Evolutionary conservation across 2,888 invertebrate genomes (phyloP), one percentile per base, ranked within the genome.

Genomic region (Hedya salicella): DNA sequence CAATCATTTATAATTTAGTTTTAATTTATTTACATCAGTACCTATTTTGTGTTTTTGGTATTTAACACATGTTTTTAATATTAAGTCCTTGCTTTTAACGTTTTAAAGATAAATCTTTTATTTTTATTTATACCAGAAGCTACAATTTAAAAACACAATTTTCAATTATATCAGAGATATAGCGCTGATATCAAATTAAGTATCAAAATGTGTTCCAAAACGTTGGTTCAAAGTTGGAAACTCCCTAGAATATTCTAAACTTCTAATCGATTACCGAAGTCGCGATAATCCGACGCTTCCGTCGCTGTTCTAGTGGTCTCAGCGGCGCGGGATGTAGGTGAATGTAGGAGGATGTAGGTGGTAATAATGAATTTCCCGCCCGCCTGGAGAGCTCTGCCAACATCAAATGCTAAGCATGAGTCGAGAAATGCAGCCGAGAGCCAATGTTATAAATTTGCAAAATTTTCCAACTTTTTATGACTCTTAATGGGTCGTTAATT

Each of bases 321-420:
- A 30, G 11, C 16, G 46, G 30, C 8, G 54, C 25, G 42, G 64
- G 30, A 44, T 50, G 32, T 40, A 52, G 48, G 56, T 50, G 19
- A 39, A 9, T 36, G 36, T 36, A 25, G 48, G 56, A 42, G 32
- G 48, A 36, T 36, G 36, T 36, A 36, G 36, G 36, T 36, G 36
- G 56, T 64, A 64, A 67, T 67, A 67, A 67, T 62, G 67, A 67
- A 50, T 62, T 62, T 42, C 56, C 56, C 49, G 42, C 54, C 52
- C 50, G 19, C 44, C 53, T 62, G 30, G 30, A 60, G 60, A 30
- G 60, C 48, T 60, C 53, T 46, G 56, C 56, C 36, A 56, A 57
- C 50, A 52, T 67, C 49, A 57, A 62, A 57, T 62, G 50, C 39
- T 62, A 56, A 67, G 50, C 67, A 17, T 44, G 56, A 64, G 42